Evolutionary conservation across 1,140 invertebrate genomes (phyloP).

Genomic region (Lethocerus indicus): DNA sequence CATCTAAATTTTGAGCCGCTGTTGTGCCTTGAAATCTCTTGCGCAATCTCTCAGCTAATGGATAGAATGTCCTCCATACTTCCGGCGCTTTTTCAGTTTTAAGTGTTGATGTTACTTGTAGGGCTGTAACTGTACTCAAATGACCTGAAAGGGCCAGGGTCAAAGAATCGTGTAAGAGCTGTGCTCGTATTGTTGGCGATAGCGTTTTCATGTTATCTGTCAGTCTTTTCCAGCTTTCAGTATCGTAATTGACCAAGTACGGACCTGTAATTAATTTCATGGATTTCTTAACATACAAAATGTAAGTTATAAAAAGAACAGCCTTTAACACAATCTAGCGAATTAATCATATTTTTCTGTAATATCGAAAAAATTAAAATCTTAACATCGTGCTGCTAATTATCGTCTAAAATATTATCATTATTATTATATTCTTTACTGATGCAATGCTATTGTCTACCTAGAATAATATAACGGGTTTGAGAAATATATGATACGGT

Average conservation of each 20-base stretch:
- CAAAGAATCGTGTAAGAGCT: constrained; percentile 59
- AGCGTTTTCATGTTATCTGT: constrained; percentile 35
- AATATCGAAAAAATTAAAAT: too few species aligned
- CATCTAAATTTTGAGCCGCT: constrained; percentile 15
- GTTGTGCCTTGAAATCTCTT: constrained; percentile 42
- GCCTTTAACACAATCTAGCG: too few species aligned
- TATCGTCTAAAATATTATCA: too few species aligned
- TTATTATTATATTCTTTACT: too few species aligned
- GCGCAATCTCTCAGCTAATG: constrained; percentile 53
- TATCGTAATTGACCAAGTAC: constrained; percentile 67
- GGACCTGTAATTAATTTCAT: constrained; percentile 32
- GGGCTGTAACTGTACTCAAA: constrained; percentile 43
- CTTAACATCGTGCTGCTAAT: too few species aligned
- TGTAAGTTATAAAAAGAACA: too few species aligned
- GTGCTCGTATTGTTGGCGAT: constrained; percentile 49
- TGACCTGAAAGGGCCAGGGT: constrained; percentile 62
- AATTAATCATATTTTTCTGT: too few species aligned
- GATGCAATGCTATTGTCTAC: too few species aligned
- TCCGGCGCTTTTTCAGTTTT: constrained; percentile 47
- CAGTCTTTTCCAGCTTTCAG: constrained; percentile 57
- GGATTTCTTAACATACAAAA: background rate
- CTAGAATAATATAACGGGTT: too few species aligned
- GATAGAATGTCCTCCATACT: constrained; percentile 35
- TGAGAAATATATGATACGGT: too few species aligned
- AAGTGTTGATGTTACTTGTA: constrained; percentile 46